Base-by-base conservation (phyloP, 2,888 invertebrate species). In the Caprella mutica region DNA sequence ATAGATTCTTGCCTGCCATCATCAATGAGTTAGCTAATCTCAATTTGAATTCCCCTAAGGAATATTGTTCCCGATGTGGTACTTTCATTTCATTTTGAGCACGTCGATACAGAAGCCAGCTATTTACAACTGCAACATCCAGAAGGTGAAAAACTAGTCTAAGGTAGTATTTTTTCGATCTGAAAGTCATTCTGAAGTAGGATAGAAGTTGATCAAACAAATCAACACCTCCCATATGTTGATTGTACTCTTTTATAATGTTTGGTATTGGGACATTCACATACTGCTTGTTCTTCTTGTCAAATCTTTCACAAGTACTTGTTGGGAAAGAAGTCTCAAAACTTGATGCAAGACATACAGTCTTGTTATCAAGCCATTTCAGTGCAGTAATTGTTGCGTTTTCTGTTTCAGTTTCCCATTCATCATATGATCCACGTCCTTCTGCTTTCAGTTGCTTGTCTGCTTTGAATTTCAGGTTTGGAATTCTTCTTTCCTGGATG, bases 201-300 rank as follows among this genome's bases (percentile, higher is more conserved):
- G 56, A 4, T 3, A 50, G 24, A 21, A 50, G 19, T 40, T 56
- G 56, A 42, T 56, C 50, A 29, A 23, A 29, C 17, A 50, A 30
- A 40, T 56, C 56, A 2, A 56, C 56, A 40, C 56, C 56, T 14
- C 51, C 50, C 50, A 56, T 56, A 24, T 56, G 23, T 4, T 26
- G 9, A 24, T 56, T 56, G 29, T 56, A 55, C 35, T 35, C 23
- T 19, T 44, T 46, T 24, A 55, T 48, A n/a, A 48, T 55, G 26
- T 48, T 55, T n/a, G 56, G 50, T 12, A 6, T 12, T 35, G 52
- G 52, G 27, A 57, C 52, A 19, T 57, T 52, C 27, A 33, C 57
- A 30, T 42, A 26, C 44, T 52, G 52, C 43, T 33, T 57, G 27
- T 27, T 14, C 24, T 52, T 57, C 26, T 43, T 57, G 26, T 56